phyloP scores from a whole-genome alignment of 1,140 invertebrate species.

The Tetragnatha versicolor region DNA sequence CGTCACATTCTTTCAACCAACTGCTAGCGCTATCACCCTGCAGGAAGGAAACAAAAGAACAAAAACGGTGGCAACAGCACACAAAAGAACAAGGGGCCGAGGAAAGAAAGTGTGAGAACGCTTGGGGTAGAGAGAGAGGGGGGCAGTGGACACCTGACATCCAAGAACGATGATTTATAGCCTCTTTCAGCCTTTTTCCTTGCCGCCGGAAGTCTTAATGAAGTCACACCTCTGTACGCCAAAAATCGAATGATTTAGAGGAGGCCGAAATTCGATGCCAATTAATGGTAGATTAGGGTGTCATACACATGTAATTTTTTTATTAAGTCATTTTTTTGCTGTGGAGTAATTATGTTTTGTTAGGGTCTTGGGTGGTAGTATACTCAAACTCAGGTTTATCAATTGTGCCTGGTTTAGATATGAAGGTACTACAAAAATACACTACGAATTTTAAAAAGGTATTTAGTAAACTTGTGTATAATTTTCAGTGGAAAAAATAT shows the following conservation, averaged over 20 bases:
- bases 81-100: not conserved
- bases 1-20: not conserved
- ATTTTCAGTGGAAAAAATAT: too few relatives aligned
- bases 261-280: slow-evolving; percentile 10
- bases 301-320: too few relatives aligned
- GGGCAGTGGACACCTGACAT: not conserved
- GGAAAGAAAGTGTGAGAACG: not conserved
- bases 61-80: not conserved
- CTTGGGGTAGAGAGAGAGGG: not conserved
- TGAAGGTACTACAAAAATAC: too few relatives aligned
- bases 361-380: too few relatives aligned
- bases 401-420: too few relatives aligned
- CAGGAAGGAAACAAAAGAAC: not conserved
- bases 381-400: too few relatives aligned
- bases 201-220: slow-evolving; percentile 18
- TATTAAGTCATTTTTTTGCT: not conserved
- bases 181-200: not conserved
- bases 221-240: slow-evolving; percentile 9
- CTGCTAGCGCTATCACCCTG: not conserved
- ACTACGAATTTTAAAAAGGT: too few relatives aligned
- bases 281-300: slow-evolving; percentile 16
- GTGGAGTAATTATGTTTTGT: not conserved
- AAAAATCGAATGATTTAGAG: slow-evolving; percentile 15
- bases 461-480: too few relatives aligned
- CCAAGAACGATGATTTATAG: slow-evolving; percentile 8